These are phyloP conservation scores for Stenichneumon culpator DNA, from an alignment of 2,888 invertebrate species.

Conservation along the genomic window DNA sequence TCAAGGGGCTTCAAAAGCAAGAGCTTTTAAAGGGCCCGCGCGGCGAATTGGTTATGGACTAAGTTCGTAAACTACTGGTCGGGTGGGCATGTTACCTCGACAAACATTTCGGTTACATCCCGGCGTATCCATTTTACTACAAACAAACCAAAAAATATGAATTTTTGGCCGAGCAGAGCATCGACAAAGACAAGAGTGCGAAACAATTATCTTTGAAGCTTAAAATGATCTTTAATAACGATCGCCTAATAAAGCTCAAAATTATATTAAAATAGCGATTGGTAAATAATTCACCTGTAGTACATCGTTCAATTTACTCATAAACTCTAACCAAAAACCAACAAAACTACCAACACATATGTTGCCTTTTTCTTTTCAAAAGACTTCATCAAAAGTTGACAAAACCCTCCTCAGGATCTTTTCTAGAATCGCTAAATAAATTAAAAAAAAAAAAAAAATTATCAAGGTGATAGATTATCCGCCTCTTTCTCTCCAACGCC, in stretches of 20 bases:
- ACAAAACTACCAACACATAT: not conserved
- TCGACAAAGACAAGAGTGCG: too few species aligned
- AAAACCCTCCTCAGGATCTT: too few species aligned
- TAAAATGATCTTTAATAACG: too few species aligned
- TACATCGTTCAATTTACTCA: not conserved
- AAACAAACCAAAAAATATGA: not conserved
- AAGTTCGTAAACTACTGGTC: too few species aligned
- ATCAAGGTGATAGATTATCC: not conserved
- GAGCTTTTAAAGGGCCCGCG: too few species aligned
- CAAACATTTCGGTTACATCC: not conserved
- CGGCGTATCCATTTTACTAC: not conserved
- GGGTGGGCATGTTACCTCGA: not conserved
- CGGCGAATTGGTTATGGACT: too few species aligned
- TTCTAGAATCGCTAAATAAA: too few species aligned
- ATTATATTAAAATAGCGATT: too few species aligned
- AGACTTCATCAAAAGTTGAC: too few species aligned
- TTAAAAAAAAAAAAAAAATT: not conserved
- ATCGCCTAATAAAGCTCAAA: too few species aligned
- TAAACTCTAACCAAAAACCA: not conserved
- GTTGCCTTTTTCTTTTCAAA: not conserved
- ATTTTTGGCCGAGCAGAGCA: not conserved
- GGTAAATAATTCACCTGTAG: too few species aligned
- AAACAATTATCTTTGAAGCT: not conserved
- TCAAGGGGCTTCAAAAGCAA: too few species aligned
- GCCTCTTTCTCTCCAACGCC: not conserved